Percentiles rank a stretch among this genome's conserved stretches.
Conservation (phyloP, 1,140 invertebrate species). For the Parapsyche elsis region DNA sequence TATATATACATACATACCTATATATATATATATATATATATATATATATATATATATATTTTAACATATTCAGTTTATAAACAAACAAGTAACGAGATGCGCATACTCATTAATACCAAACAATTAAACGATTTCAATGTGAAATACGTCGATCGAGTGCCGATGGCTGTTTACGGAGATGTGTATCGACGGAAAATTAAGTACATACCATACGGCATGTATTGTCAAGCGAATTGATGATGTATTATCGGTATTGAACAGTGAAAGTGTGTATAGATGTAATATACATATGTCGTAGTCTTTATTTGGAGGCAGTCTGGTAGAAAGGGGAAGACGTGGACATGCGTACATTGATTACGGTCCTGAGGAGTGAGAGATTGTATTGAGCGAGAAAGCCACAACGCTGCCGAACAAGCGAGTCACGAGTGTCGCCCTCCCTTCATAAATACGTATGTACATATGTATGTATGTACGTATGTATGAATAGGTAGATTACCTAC, state of each 20-base stretch:
- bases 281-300: slow-evolving; percentile 15
- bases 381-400: slow-evolving; percentile 46
- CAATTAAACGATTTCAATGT: not conserved
- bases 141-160: no score
- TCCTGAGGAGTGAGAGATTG: slow-evolving; percentile 37
- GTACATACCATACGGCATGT: no score
- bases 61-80: not conserved
- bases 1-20: not conserved
- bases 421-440: slow-evolving; percentile 15
- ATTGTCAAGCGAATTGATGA: no score
- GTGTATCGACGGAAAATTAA: no score
- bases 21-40: not conserved
- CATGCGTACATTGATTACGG: slow-evolving; percentile 46
- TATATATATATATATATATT: not conserved
- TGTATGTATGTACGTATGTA: not conserved
- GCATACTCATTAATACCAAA: not conserved
- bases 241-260: no score
- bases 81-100: not conserved
- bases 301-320: not conserved
- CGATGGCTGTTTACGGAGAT: no score
- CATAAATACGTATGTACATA: not conserved
- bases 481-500: not conserved
- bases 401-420: slow-evolving; percentile 9
- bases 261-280: not conserved
- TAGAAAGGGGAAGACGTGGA: slow-evolving; percentile 42